These are phyloP conservation scores for Eupithecia subumbrata DNA, from an alignment of 2,888 invertebrate species.

Conservation along the genomic window DNA sequence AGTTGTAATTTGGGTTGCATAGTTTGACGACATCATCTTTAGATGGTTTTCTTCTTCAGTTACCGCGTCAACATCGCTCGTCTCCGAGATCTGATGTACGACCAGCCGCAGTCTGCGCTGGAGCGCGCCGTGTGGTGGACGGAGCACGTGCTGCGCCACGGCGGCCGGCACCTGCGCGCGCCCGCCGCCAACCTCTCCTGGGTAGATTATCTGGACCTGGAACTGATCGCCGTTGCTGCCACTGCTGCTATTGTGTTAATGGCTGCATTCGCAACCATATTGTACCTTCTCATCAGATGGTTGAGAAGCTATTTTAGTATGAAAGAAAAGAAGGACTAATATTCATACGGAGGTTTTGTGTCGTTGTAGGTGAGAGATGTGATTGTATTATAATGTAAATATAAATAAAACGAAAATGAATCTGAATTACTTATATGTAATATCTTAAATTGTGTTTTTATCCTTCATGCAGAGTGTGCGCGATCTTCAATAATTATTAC, in stretches of 20 bases:
- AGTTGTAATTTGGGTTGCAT: no score
- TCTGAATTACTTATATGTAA: no score
- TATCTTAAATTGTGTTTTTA: no score
- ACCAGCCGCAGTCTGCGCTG: constrained; percentile 65
- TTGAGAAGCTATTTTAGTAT: constrained; percentile 6
- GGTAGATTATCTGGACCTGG: constrained; percentile 46
- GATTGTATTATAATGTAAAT: no score
- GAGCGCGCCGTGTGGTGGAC: constrained; percentile 77
- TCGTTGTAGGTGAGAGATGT: background rate
- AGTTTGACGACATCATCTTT: no score
- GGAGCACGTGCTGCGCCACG: constrained; percentile 72
- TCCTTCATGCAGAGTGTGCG: no score
- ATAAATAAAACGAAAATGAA: no score
- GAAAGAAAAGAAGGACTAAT: constrained; percentile 21
- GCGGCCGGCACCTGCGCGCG: constrained; percentile 69
- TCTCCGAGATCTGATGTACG: constrained; percentile 56
- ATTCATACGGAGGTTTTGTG: background rate
- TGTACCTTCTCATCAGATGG: constrained; percentile 5
- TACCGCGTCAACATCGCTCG: constrained; percentile 48
- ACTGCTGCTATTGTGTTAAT: background rate
- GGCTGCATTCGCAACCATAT: background rate
- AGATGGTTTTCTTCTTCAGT: constrained; percentile 22
- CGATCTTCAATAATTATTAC: no score
- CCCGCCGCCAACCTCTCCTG: constrained; percentile 58
- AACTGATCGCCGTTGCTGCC: constrained; percentile 10